Evolutionary conservation across 2,888 invertebrate species (phyloP), one percentile per base, ranked within the genome.

Genomic region (Linyphia triangularis): DNA sequence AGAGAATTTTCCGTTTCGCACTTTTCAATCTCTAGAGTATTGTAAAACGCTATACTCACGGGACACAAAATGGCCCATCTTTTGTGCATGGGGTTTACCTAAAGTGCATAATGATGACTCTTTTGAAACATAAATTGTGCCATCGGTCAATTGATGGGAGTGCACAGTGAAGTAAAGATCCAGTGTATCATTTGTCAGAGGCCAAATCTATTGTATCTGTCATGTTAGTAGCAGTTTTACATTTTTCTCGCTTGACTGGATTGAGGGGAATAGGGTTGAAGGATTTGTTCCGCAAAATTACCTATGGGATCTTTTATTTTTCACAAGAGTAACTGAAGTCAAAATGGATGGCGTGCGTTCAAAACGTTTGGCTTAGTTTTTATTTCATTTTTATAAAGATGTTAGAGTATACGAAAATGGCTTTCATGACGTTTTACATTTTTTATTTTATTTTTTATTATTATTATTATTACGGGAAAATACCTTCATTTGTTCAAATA

Each of bases 81-180:
- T 51, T 51, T n/a, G n/a, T n/a, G 5, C 2, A n/a, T 9, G 51
- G 51, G 51, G 51, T n/a, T 51, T 9, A 51, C 51, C 51, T 51
- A 51, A 51, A 51, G 51, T 51, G 51, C 16, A 51, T 51, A 51
- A 51, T 16, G n/a, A 51, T 51, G 51, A n/a, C 51, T 51, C n/a
- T n/a, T 51, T 51, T 13, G 51, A 51, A 13, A n/a, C 16, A 13
- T n/a, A 51, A 51, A 51, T 51, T 51, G 51, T 13, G 51, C 13
- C 51, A n/a, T 51, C n/a, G 51, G 51, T 51, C 51, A 51, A 51
- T 51, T 51, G 51, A 51, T n/a, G 51, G n/a, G 51, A 51, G n/a
- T n/a, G 16, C 16, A n/a, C 5, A 51, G n/a, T 51, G n/a, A 51
- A 51, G 13, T n/a, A 51, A 5, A 51, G 51, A n/a, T 51, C 16